phyloP scores from a whole-genome alignment of 2,797 vertebrate species.

The Oryzias dopingdopingensis region DNA sequence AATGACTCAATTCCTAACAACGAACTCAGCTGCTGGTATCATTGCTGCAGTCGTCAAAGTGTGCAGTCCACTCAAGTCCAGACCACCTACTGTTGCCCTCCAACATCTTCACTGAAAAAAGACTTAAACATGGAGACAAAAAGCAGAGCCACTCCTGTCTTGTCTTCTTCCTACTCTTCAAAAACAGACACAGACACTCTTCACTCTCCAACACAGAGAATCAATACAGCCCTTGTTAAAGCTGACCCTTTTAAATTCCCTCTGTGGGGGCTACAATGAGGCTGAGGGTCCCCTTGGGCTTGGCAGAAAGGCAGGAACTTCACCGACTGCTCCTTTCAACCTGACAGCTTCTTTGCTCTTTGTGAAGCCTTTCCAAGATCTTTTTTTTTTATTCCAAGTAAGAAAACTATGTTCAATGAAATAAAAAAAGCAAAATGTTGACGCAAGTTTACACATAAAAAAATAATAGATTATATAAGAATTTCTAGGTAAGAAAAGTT shows the following conservation, averaged over 20 bases:
- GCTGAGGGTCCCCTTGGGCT: constrained; percentile 39
- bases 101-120: constrained; percentile 44
- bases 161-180: constrained; percentile 53
- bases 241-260: constrained; percentile 66
- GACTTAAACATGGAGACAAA: constrained; percentile 55
- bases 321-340: constrained; percentile 32
- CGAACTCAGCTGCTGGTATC: constrained; percentile 5
- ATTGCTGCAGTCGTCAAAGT: constrained; percentile 23
- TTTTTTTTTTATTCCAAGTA: constrained; percentile 12
- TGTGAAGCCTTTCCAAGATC: constrained; percentile 18
- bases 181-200: constrained; percentile 46
- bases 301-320: constrained; percentile 52
- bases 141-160: constrained; percentile 40
- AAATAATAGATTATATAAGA: too few species aligned
- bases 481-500: too few species aligned
- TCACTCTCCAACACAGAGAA: constrained; percentile 55
- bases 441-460: too few species aligned
- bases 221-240: constrained; percentile 70
- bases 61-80: constrained; percentile 25
- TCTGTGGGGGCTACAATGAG: constrained; percentile 32
- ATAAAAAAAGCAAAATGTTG: too few species aligned
- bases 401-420: background rate
- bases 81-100: constrained; percentile 56
- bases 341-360: constrained; percentile 17
- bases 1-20: constrained; percentile 7